Base-by-base conservation (phyloP, 1,140 invertebrate genomes). In the Sitobion miscanthi region DNA sequence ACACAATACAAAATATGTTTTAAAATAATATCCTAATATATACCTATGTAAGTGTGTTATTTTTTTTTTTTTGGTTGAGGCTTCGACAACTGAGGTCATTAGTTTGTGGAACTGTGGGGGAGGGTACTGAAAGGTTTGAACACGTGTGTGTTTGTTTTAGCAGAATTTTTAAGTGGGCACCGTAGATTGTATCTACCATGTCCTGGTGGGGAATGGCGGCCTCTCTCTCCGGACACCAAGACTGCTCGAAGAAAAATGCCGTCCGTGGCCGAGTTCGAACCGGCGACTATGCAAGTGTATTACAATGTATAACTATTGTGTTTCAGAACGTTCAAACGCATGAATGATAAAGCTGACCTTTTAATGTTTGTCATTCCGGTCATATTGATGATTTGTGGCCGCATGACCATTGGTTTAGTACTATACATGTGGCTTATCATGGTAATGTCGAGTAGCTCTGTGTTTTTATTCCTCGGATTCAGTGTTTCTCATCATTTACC, bases 401-500 rank as follows among this genome's bases (percentile, higher is more conserved):
- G 54, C 49, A 88, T 94, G 83, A 11, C 89, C n/a, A 38, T 77
- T 6, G 17, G 30, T 52, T 87, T 45, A 42, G 17, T 94, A 2
- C 7, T 93, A 25, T 42, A 14, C 35, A 38, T 95, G 92, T 98
- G 97, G 97, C 47, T 96, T 0, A 95, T 95, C 89, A 96, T 97
- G 38, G 94, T 96, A 25, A 93, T 96, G 8, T 94, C 96, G 0
- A 95, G 95, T 0, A 97, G 97, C 94, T 96, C 97, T 38, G 94
- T 96, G 3, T 97, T 98, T 94, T 95, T 94, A 30, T 94, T 96
- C 2, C 96, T 98, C 83, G 97, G 97, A 11, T 94, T 97, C 0
- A 97, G 97, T 95, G 98, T 97, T 9, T 97, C 96, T 62, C 98
- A 98, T 96, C 97, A 98, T 95, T 97, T 98, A 95, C 97, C 97